A percentile compares a stretch with the other conserved stretches of the same genome.
Conservation (phyloP, 2,797 vertebrate genomes). For the Falco peregrinus region DNA sequence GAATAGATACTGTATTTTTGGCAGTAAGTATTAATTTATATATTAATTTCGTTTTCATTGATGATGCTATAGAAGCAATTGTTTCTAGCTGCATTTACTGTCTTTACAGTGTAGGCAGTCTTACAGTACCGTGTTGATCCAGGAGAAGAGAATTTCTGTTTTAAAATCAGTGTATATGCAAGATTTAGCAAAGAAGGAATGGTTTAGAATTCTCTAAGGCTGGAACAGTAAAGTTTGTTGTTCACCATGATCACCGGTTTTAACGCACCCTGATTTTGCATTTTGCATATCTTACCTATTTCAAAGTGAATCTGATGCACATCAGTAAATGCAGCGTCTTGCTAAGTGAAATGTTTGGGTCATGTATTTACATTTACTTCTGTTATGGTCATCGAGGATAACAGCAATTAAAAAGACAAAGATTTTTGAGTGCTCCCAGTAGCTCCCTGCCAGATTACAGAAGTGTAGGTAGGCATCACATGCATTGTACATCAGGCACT, state of each 20-base stretch:
- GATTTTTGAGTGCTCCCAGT: not conserved
- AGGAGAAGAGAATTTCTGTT: not conserved
- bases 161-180: not conserved
- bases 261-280: not conserved
- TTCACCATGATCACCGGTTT: not conserved
- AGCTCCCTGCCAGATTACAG: not conserved
- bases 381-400: not conserved
- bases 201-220: not conserved
- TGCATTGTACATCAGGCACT: not conserved
- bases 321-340: not conserved
- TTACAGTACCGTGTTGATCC: not conserved
- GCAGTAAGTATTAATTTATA: slow-evolving; percentile 10
- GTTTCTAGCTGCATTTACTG: not conserved
- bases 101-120: not conserved
- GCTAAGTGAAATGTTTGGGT: not conserved
- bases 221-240: not conserved
- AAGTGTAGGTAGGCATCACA: too few species aligned
- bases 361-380: not conserved
- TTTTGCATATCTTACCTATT: not conserved
- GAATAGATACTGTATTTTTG: slow-evolving; percentile 19
- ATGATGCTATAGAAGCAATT: not conserved
- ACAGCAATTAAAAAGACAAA: not conserved
- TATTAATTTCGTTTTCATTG: not conserved
- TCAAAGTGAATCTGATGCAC: not conserved
- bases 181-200: not conserved